phyloP scores from a whole-genome alignment of 2,888 invertebrate genomes.

The Sericinus montela region DNA sequence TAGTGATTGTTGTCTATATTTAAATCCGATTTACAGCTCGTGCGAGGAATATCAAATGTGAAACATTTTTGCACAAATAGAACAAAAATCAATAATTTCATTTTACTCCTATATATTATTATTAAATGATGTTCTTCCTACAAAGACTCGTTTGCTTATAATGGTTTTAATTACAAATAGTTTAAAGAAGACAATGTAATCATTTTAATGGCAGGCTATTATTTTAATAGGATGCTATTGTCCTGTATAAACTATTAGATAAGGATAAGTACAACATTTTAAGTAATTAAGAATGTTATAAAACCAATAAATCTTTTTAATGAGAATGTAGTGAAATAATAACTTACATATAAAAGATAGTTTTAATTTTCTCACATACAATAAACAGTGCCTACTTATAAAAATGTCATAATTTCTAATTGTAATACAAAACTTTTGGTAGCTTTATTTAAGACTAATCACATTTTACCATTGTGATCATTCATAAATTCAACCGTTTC shows the following conservation, averaged over 20 bases:
- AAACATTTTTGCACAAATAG: conserved; percentile 31
- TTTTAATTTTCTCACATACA: no score
- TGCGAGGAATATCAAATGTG: conserved; percentile 51
- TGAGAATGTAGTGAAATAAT: not conserved
- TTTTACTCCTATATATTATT: no score
- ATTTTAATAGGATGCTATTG: conserved; percentile 18
- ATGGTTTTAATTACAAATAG: conserved; percentile 3
- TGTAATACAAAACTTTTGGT: no score
- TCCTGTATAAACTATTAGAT: conserved; percentile 19
- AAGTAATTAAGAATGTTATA: conserved; percentile 1
- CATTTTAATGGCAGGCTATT: conserved; percentile 9
- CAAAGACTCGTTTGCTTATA: not conserved
- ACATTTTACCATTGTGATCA: conserved; percentile 9
- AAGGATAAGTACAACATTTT: conserved; percentile 14
- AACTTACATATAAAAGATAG: no score
- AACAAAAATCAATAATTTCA: conserved; percentile 28
- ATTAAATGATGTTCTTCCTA: not conserved
- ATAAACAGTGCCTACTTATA: no score
- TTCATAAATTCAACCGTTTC: no score
- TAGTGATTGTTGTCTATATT: conserved; percentile 51
- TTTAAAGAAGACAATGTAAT: conserved; percentile 1
- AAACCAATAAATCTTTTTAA: not conserved
- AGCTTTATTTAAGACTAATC: no score
- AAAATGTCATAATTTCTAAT: no score
- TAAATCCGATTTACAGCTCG: conserved; percentile 42